A percentile compares a stretch with the other conserved stretches of the same genome.
Evolutionary conservation across 2,113 vertebrate genomes (phyloP).

Genomic region (Propithecus coquereli): DNA sequence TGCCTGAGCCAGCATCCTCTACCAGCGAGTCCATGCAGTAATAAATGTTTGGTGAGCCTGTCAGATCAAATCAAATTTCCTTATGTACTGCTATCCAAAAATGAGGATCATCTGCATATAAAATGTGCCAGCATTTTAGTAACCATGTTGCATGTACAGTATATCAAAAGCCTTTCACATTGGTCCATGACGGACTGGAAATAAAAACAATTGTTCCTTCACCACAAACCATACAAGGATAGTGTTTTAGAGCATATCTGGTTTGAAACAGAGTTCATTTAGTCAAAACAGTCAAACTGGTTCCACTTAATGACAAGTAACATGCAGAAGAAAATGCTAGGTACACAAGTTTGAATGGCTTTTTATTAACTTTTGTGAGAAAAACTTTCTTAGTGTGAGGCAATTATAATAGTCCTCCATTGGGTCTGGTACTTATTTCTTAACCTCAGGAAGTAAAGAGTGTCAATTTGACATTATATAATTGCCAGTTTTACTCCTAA

Average conservation of each 20-base stretch:
- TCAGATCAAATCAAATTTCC: background rate
- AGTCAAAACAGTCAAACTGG: background rate
- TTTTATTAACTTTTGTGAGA: constrained; percentile 12
- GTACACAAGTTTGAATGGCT: background rate
- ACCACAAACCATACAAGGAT: background rate
- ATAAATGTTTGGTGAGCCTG: background rate
- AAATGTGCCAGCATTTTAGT: background rate
- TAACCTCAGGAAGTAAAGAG: background rate
- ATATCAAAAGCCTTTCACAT: background rate
- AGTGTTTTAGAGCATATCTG: background rate
- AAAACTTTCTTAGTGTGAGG: background rate
- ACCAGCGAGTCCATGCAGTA: background rate
- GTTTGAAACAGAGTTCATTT: background rate
- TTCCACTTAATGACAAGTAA: background rate
- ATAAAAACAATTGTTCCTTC: background rate
- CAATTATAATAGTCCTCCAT: background rate
- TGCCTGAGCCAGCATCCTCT: background rate
- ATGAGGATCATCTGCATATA: background rate
- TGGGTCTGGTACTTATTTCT: background rate
- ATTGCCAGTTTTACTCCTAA: background rate
- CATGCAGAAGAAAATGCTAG: background rate
- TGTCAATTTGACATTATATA: background rate
- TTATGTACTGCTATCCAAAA: background rate
- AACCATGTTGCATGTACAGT: background rate
- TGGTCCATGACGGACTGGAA: background rate